Base-by-base conservation (phyloP, 2,888 invertebrate species). In the Drosophila cyrtoloma region DNA sequence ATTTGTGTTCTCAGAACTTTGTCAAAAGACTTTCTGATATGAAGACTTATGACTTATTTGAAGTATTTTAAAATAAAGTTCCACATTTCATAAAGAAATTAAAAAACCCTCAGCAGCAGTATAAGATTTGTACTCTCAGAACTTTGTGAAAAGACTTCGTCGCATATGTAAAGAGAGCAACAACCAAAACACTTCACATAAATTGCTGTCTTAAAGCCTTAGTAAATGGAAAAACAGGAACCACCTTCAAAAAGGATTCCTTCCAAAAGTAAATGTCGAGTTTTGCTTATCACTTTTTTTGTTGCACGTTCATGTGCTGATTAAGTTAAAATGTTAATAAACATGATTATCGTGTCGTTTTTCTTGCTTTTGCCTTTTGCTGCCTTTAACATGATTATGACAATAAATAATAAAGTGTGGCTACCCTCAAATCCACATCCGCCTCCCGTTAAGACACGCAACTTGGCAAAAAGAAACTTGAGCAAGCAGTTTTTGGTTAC, bases 301-400 rank as follows among this genome's bases (percentile, higher is more conserved):
- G 28, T 22, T 22, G 42, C 30, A 50, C 32, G 30, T 35, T 44
- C 30, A 42, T 65, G 64, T 60, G 62, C 67, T 77, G 75, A 86
- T 89, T 82, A 85, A 89, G 90, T 81, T 83, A 87, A 85, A 77
- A 89, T 77, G 81, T 81, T 85, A 85, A 89, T 78, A 85, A 87
- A 86, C 75, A 64, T 89, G 78, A 89, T 86, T 85, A 82, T 80
- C 71, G 37, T 80, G 71, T 65, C 78, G 77, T 63, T 76, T 76
- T 82, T 68, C 71, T 68, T 37, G 63, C 68, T 51, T 56, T 56
- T 77, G 75, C 67, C 82, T 66, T 37, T 57, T n/a, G n/a, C 57
- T 72, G 69, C 62, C 67, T 68, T 87, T 89, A 89, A 89, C 76
- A 77, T 89, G 80, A 84, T 89, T 84, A 86, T 70, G 80, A 68